Base-by-base conservation (phyloP, 2,888 invertebrate species). In the Aphrophora alni region DNA sequence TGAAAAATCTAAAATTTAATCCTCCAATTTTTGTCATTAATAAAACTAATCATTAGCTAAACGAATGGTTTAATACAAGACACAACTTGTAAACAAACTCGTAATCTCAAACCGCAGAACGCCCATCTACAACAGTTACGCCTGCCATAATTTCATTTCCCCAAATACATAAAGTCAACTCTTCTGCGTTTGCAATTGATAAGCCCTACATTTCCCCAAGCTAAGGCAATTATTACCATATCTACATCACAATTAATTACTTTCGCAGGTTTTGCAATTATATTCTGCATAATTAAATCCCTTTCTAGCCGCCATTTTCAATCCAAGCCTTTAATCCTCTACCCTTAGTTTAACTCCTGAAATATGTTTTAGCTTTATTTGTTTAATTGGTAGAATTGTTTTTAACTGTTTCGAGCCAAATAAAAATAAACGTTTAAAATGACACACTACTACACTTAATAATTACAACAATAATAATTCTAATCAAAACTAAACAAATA, bases 181-280 rank as follows among this genome's bases (percentile, higher is more conserved):
- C 21, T 59, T 59, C 59, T 21, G 21, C 44, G 3, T 44, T 44
- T 44, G 44, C 44, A 44, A 44, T 44, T 44, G 44, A 44, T 44
- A 44, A 59, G 59, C 59, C 5, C 8, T 33, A 33, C 33, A 33
- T 33, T 33, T 33, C 59, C 59, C n/a, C 44, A 14, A 59, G 59
- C 59, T 10, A 12, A 3, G 59, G 21, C 21, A 59, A 59, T 59
- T 59, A 59, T 59, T 59, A 14, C 59, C 59, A 59, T 59, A 59
- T 59, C 59, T 59, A 59, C 59, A 59, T 59, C 59, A 21, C 59
- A 59, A 59, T 59, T 59, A 59, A 59, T 59, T 59, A 59, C 59
- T 59, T 44, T 59, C 21, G 21, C 59, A 59, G 59, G 59, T 59
- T 59, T 21, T 59, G 21, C 59, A 59, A 59, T 59, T 59, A 59